Conservation (phyloP, 2,888 invertebrate genomes). For the Epinotia demarniana region DNA sequence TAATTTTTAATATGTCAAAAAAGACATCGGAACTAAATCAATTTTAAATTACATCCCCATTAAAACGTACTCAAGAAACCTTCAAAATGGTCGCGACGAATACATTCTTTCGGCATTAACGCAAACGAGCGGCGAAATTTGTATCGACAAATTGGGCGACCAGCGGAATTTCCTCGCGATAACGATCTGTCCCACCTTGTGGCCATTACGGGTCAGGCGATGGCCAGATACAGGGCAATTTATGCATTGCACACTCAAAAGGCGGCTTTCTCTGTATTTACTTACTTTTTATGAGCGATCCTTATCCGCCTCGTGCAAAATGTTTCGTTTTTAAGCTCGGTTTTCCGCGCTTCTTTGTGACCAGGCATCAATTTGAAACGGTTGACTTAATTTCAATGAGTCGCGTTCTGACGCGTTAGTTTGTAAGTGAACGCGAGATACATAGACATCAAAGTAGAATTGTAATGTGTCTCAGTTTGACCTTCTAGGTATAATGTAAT, state of each 20-base stretch:
- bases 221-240: slow-evolving; percentile 78
- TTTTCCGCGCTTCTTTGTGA: slow-evolving; percentile 47
- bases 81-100: slow-evolving; percentile 19
- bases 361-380: slow-evolving; percentile 43
- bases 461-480: neutral
- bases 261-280: slow-evolving; percentile 66
- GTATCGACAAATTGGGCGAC: slow-evolving; percentile 74
- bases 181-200: slow-evolving; percentile 80
- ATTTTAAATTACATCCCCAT: slow-evolving; percentile 7
- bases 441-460: neutral
- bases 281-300: slow-evolving; percentile 73
- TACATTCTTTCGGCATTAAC: slow-evolving; percentile 57
- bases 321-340: slow-evolving; percentile 55
- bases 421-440: neutral
- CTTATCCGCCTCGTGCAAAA: slow-evolving; percentile 70
- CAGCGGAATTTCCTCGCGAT: slow-evolving; percentile 72
- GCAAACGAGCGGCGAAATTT: slow-evolving; percentile 74
- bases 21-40: neutral
- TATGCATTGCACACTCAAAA: slow-evolving; percentile 79
- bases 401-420: neutral
- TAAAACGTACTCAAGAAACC: slow-evolving; percentile 17
- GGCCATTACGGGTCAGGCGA: slow-evolving; percentile 80
- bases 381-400: neutral
- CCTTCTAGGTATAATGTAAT: no score
- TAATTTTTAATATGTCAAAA: no score